Evolutionary conservation across 2,888 invertebrate genomes (phyloP).

Genomic region (Luffia ferchaultella): DNA sequence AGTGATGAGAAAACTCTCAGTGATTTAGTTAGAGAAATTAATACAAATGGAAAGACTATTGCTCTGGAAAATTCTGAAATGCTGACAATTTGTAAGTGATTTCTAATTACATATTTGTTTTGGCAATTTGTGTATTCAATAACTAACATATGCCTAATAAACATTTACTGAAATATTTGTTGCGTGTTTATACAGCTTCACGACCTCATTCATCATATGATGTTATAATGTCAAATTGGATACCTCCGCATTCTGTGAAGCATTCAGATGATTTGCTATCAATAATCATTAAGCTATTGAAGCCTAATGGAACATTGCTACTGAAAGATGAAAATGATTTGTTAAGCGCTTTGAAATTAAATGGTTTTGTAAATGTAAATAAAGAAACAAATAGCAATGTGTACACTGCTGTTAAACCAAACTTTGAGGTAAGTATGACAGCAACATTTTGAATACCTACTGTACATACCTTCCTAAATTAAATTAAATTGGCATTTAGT

Average conservation of each 20-base stretch:
- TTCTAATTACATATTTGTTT: not conserved
- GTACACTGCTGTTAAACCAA: conserved; percentile 69
- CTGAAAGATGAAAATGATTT: conserved; percentile 53
- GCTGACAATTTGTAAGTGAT: conserved; percentile 64
- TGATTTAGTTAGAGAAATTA: conserved; percentile 54
- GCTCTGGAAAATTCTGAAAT: conserved; percentile 68
- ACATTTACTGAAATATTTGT: not conserved
- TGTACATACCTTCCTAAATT: not conserved
- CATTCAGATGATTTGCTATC: conserved; percentile 56
- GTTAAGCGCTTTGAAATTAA: conserved; percentile 64
- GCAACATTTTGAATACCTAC: not conserved
- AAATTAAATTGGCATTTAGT: too few relatives aligned
- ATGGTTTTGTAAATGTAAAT: conserved; percentile 67
- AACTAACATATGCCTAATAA: not conserved
- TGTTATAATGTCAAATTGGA: conserved; percentile 62
- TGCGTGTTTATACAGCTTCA: conserved; percentile 45
- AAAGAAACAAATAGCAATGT: conserved; percentile 28
- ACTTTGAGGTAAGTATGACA: conserved; percentile 71
- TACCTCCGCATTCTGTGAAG: conserved; percentile 41
- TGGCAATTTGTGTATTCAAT: not conserved
- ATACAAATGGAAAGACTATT: conserved; percentile 51
- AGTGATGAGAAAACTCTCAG: conserved; percentile 52
- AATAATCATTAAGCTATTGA: conserved; percentile 67
- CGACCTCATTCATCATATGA: conserved; percentile 68
- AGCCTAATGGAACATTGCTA: conserved; percentile 69